These are phyloP conservation scores for Drosophila pseudotakahashii DNA, from an alignment of 2,888 invertebrate genomes.

Conservation along the genomic window DNA sequence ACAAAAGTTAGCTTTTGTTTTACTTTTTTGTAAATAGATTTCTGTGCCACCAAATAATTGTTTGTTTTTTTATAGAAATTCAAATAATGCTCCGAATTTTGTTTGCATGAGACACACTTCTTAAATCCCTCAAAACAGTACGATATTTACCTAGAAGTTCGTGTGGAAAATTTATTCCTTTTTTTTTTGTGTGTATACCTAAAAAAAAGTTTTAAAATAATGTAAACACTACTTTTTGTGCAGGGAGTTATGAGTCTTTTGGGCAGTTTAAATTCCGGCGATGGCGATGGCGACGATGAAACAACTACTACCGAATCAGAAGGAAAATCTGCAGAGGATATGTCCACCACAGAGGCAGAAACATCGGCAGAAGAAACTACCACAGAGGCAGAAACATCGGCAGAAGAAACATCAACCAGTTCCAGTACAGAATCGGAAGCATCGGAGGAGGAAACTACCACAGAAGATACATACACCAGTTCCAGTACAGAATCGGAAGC, in stretches of 20 bases:
- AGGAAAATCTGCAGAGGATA: too few relatives aligned
- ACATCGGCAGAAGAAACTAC: too few relatives aligned
- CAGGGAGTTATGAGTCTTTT: conserved; percentile 52
- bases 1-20: not conserved
- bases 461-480: not conserved
- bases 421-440: not conserved
- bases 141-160: too few relatives aligned
- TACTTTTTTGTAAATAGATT: not conserved
- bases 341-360: too few relatives aligned
- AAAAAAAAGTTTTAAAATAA: too few relatives aligned
- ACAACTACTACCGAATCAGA: not conserved
- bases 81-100: not conserved
- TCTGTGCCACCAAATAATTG: not conserved
- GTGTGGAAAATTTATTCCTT: too few relatives aligned
- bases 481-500: too few relatives aligned
- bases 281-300: conserved; percentile 15
- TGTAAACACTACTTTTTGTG: not conserved
- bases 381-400: too few relatives aligned
- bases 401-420: too few relatives aligned
- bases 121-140: not conserved
- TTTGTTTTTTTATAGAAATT: not conserved
- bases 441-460: not conserved
- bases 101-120: not conserved
- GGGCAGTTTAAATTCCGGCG: conserved; percentile 28
- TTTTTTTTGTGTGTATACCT: too few relatives aligned